Base-by-base conservation (phyloP, 2,113 vertebrate species). In the Erythrocercus mccallii region DNA sequence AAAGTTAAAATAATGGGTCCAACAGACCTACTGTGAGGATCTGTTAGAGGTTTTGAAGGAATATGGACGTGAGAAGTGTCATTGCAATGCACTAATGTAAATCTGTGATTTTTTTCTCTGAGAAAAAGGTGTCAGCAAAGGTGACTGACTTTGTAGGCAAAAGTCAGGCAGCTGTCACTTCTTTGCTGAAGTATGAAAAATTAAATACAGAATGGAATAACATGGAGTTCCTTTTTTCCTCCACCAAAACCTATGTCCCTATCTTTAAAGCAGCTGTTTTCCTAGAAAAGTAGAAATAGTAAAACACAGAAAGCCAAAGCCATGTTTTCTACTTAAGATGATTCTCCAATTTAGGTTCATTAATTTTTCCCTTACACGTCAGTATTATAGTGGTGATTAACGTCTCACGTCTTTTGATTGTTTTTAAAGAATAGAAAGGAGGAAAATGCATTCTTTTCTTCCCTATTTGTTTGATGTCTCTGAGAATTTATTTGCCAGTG, bases 81-180 rank as follows among this genome's bases (percentile, higher is more conserved):
- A 2, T 4, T 81, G 30, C 27, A 51, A 28, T 21, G 33, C 8
- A 51, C 8, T 50, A 37, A 21, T 4, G 9, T 62, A n/a, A 50
- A 44, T 47, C 5, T 1, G 1, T 23, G 8, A 0, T 0, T 31
- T 60, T 54, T 81, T 68, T 20, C 21, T 40, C 10, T 27, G 14
- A 68, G 25, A 24, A 84, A 3, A n/a, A 40, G 5, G 2, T 74
- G 23, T 48, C 23, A 8, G 16, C n/a, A 68, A 45, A 45, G 6
- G 15, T 74, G 28, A 25, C 28, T 44, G n/a, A 54, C 13, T 30
- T 45, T 8, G 25, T n/a, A 40, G 65, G 35, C 20, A 31, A 18
- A 48, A 40, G 40, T 37, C 27, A 24, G 13, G 42, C 27, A 62
- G 23, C 38, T 23, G 2, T 64, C 17, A 6, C n/a, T 60, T 84